Conservation (phyloP, 2,888 invertebrate species). For the Orgyia antiqua region DNA sequence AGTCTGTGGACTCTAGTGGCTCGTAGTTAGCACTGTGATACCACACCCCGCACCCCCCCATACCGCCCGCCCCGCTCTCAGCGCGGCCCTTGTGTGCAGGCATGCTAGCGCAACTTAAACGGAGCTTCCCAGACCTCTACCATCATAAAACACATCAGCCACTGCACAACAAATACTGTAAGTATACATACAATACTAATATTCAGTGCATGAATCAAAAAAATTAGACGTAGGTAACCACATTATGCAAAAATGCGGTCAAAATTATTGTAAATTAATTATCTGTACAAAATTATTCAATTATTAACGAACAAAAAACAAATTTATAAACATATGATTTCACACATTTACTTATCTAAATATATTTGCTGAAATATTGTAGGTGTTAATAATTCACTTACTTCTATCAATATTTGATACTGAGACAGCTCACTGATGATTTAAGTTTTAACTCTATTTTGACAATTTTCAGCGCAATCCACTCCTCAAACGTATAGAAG, state of each 20-base stretch:
- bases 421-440: too few species aligned
- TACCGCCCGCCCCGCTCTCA: constrained; percentile 63
- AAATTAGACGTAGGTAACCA: too few species aligned
- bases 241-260: constrained; percentile 9
- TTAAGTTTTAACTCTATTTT: too few species aligned
- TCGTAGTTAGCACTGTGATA: constrained; percentile 13
- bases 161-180: constrained; percentile 84
- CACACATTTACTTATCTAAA: too few species aligned
- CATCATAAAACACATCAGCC: constrained; percentile 87
- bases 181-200: constrained; percentile 57
- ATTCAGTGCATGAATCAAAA: constrained; percentile 50
- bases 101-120: constrained; percentile 92
- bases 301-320: too few species aligned
- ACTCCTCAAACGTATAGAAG: constrained; percentile 80
- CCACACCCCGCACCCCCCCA: constrained; percentile 41
- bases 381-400: too few species aligned
- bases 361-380: too few species aligned
- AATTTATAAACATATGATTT: too few species aligned
- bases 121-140: constrained; percentile 92
- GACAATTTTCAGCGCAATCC: constrained; percentile 77
- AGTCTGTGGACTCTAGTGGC: constrained; percentile 12
- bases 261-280: constrained; percentile 22
- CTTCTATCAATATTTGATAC: too few species aligned
- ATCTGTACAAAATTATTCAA: constrained; percentile 16
- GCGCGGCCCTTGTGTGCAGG: constrained; percentile 83